Conservation (phyloP, 2,797 vertebrate species). For the Dryobates pubescens region DNA sequence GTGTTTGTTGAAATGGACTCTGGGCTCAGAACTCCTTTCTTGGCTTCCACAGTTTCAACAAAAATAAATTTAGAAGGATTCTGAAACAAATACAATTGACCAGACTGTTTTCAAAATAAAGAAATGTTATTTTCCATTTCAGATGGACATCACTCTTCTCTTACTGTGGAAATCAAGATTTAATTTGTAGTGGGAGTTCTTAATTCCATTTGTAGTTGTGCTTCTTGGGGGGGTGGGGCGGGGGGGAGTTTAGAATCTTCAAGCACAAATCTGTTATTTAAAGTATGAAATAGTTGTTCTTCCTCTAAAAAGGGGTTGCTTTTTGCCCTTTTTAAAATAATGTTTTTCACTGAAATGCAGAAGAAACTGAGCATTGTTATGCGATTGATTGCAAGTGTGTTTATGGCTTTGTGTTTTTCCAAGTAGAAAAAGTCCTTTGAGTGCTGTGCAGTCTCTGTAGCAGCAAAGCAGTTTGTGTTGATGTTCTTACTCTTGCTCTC, state of each 20-base stretch:
- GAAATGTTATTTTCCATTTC: background rate
- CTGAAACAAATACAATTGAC: background rate
- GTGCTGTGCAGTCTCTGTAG: background rate
- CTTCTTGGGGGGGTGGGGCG: background rate
- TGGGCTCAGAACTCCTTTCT: background rate
- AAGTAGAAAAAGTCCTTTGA: background rate
- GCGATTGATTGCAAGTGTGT: background rate
- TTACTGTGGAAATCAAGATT: background rate
- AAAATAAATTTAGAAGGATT: background rate
- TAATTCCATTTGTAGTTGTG: background rate
- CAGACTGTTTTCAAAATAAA: background rate
- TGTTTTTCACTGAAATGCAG: accelerated
- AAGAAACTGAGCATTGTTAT: background rate
- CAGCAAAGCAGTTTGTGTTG: background rate
- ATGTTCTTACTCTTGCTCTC: background rate
- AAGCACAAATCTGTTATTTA: background rate
- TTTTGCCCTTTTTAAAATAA: background rate
- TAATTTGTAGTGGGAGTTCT: background rate
- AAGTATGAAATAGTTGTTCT: background rate
- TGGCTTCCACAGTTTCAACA: background rate
- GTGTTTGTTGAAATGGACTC: background rate
- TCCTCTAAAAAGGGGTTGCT: background rate
- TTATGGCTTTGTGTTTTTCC: background rate
- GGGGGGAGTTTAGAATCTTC: background rate
- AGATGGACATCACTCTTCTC: background rate